Percentiles rank a stretch among this genome's conserved stretches.
Evolutionary conservation across 2,113 vertebrate species (phyloP).

Genomic region (Orientallactaga bullata): DNA sequence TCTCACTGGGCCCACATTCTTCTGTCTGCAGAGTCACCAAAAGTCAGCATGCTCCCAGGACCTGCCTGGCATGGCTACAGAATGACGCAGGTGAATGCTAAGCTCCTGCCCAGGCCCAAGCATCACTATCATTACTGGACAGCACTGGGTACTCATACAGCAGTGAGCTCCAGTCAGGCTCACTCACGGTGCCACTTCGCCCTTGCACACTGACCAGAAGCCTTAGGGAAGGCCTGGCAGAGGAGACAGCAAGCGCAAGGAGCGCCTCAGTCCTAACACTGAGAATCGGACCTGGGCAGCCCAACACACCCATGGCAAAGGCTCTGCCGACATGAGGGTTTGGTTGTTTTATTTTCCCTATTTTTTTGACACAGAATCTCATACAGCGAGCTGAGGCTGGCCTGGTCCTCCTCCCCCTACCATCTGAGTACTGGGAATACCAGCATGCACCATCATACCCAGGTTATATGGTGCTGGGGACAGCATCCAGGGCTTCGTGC

Average conservation of each 20-base stretch:
- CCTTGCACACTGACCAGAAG: background rate
- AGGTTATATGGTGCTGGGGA: background rate
- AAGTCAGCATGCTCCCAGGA: background rate
- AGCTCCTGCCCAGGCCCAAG: background rate
- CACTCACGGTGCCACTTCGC: background rate
- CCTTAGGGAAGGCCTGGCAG: background rate
- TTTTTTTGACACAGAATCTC: background rate
- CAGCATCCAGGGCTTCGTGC: background rate
- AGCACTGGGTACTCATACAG: background rate
- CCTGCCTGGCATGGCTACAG: background rate
- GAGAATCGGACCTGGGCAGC: background rate
- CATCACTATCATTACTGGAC: no score
- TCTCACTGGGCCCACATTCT: background rate
- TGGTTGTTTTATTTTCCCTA: no score
- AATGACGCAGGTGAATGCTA: background rate
- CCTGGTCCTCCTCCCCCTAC: background rate
- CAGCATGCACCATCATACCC: background rate
- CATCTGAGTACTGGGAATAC: background rate
- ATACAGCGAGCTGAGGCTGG: background rate
- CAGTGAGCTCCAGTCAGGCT: background rate
- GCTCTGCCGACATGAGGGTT: no score
- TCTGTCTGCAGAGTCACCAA: no score
- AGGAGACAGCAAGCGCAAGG: background rate
- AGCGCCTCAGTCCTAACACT: no score
- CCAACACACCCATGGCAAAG: background rate